Base-by-base conservation (phyloP, 1,140 invertebrate species). In the Sminthurinus signatus region DNA sequence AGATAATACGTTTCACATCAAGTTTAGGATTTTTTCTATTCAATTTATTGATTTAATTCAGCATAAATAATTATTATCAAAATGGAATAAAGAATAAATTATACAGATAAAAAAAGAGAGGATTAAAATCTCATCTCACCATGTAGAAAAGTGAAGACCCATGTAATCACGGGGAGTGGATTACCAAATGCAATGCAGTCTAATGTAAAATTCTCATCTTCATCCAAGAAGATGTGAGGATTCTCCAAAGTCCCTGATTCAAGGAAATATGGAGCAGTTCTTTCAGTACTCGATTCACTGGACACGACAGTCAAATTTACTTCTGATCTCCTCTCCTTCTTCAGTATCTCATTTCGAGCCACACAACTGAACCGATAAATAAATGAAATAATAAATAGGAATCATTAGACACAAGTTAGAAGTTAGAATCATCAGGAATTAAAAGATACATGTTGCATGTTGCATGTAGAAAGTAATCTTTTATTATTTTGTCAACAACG, bases 311-410 rank as follows among this genome's bases (percentile, higher is more conserved):
- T 54, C 36, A 67, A 50, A 21, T 42, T 64, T 3, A 68, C 43
- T 23, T 60, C 42, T 2, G 62, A 32, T 48, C 31, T 39, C 15
- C 52, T 56, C 10, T 68, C 62, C 28, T 12, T n/a, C 19, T 58
- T 68, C 42, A 60, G 42, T 17, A 60, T 25, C 15, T 46, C 52
- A 27, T 68, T 60, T 51, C 56, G 44, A 1, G 36, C 66, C 21
- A 44, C n/a, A 58, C 66, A 68, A 36, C 62, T 68, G 48, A 27
- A 59, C n/a, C n/a, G n/a, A n/a, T n/a, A n/a, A n/a, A n/a, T n/a
- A n/a, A n/a, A n/a, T n/a, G n/a, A n/a, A n/a, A n/a, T n/a, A n/a
- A n/a, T n/a, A n/a, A n/a, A n/a, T n/a, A n/a, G n/a, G n/a, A n/a
- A n/a, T n/a, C n/a, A n/a, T n/a, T n/a, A n/a, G n/a, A n/a, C n/a